These are phyloP conservation scores for Phaenicophaeus curvirostris DNA, from an alignment of 2,797 vertebrate species.

Conservation along the genomic window DNA sequence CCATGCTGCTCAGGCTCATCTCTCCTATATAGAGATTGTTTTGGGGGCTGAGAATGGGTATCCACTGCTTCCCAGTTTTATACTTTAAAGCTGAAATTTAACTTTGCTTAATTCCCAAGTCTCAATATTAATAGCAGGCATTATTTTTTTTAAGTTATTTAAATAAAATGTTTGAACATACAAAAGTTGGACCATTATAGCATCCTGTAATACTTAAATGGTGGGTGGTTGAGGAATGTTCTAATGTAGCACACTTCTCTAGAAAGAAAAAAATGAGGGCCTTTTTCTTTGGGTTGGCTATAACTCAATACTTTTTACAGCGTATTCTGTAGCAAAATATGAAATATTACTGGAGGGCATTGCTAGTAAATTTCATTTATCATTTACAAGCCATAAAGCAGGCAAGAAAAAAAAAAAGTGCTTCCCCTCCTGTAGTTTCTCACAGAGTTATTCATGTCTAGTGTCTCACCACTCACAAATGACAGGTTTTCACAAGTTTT, in stretches of 20 bases:
- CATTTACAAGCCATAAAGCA: conserved; percentile 57
- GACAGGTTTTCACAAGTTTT: conserved; percentile 18
- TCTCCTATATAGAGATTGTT: neutral
- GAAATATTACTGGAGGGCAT: conserved; percentile 24
- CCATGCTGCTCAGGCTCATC: neutral
- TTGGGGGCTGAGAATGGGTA: neutral
- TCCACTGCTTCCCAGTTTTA: neutral
- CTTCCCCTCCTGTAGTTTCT: conserved; percentile 9
- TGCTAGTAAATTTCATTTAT: conserved; percentile 52
- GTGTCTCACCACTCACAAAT: conserved; percentile 14
- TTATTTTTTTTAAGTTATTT: neutral
- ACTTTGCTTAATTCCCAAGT: neutral
- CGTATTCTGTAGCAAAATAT: conserved; percentile 21
- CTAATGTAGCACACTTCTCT: neutral
- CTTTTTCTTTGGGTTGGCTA: neutral
- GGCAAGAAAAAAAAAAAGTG: neutral
- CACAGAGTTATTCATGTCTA: neutral
- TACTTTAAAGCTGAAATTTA: neutral
- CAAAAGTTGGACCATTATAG: neutral
- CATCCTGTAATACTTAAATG: neutral
- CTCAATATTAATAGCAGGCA: neutral
- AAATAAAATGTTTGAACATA: neutral
- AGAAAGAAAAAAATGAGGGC: neutral
- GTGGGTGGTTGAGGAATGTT: neutral
- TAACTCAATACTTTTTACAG: conserved; percentile 13